Conservation (phyloP, 23 tunicate species). For the Botrylloides violaceus region DNA sequence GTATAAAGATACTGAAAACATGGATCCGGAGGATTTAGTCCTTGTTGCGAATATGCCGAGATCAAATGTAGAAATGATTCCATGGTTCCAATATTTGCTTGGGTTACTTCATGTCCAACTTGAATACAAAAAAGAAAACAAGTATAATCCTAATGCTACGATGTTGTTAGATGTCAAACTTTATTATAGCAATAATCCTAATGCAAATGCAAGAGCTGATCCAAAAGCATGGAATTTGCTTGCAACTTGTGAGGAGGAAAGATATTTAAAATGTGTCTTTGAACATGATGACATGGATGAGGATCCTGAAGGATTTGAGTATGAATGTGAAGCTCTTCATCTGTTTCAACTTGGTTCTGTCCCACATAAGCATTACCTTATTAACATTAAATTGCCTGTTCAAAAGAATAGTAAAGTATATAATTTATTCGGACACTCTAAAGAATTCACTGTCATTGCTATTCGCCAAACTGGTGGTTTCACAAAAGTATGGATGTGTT, state of each 20-base stretch:
- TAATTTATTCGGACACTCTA: slow-evolving; percentile 16
- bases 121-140: slow-evolving; percentile 24
- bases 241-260: slow-evolving; percentile 30
- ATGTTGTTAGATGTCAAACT: slow-evolving; percentile 36
- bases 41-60: slow-evolving; percentile 34
- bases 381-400: slow-evolving; percentile 55
- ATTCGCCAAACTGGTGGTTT: slow-evolving; percentile 90
- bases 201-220: not conserved
- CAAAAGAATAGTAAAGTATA: slow-evolving; percentile 3
- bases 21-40: slow-evolving; percentile 40
- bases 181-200: slow-evolving; percentile 40
- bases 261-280: slow-evolving; percentile 52
- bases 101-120: slow-evolving; percentile 28
- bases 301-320: slow-evolving; percentile 24
- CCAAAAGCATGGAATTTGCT: slow-evolving; percentile 46
- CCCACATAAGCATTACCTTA: slow-evolving; percentile 60
- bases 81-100: slow-evolving; percentile 78
- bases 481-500: slow-evolving; percentile 59
- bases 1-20: not conserved
- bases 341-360: slow-evolving; percentile 74
- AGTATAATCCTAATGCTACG: slow-evolving; percentile 12
- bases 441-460: slow-evolving; percentile 33
- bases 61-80: slow-evolving; percentile 9
- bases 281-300: slow-evolving; percentile 24
- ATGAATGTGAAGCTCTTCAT: slow-evolving; percentile 71